These are phyloP conservation scores for Pavo muticus DNA, from an alignment of 2,113 vertebrate genomes.

Conservation along the genomic window DNA sequence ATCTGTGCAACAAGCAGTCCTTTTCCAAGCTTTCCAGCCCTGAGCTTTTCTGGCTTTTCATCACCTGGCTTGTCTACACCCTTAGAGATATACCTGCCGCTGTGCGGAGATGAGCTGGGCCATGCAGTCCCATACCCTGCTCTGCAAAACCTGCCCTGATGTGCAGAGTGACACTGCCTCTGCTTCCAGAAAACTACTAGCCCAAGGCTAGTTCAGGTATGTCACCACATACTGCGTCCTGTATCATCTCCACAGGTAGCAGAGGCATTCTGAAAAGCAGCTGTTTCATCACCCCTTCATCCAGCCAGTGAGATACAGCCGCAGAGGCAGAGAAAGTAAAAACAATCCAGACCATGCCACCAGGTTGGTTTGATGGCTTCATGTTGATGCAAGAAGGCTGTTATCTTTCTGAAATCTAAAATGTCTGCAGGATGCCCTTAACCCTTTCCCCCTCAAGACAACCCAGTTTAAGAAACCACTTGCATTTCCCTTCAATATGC, in stretches of 20 bases:
- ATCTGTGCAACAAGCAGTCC: not conserved
- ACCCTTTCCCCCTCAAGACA: not conserved
- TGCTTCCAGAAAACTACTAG: not conserved
- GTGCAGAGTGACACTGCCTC: not conserved
- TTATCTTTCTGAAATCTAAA: not conserved
- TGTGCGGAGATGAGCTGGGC: not conserved
- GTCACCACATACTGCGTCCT: not conserved
- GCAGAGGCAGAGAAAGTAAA: not conserved
- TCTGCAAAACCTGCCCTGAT: not conserved
- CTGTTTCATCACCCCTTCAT: not conserved
- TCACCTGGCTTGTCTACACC: not conserved
- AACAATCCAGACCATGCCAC: not conserved
- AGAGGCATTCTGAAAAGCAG: not conserved
- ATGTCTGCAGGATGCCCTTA: not conserved
- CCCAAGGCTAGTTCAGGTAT: not conserved
- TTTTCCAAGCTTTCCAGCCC: not conserved
- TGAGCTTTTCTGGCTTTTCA: not conserved
- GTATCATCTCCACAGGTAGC: not conserved
- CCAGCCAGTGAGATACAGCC: not conserved
- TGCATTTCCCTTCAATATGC: rapidly evolving
- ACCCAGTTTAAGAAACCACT: not conserved
- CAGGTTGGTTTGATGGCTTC: not conserved
- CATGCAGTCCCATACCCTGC: not conserved
- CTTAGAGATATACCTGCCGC: not conserved
- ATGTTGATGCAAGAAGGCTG: not conserved